Evolutionary conservation across 2,113 vertebrate genomes (phyloP).

Genomic region (Candoia aspera): DNA sequence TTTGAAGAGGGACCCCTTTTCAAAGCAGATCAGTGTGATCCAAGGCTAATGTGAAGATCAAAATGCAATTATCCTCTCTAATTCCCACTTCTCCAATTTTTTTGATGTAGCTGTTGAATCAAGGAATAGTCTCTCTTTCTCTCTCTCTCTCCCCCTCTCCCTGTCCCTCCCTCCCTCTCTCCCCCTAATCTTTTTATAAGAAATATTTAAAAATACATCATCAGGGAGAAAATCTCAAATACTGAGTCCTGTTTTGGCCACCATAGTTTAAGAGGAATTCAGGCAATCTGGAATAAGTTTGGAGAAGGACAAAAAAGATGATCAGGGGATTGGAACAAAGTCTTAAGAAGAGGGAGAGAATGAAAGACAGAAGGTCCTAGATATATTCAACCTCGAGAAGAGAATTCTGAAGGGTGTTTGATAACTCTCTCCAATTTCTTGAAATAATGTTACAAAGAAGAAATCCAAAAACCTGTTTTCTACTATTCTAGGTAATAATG

Average conservation of each 20-base stretch:
- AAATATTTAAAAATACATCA: not conserved
- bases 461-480: not conserved
- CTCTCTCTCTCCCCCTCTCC: too few species aligned
- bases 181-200: not conserved
- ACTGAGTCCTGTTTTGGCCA: not conserved
- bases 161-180: too few species aligned
- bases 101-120: not conserved
- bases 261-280: not conserved
- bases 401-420: not conserved
- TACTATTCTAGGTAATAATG: not conserved
- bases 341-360: not conserved
- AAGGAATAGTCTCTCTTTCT: not conserved
- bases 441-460: not conserved
- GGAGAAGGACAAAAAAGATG: not conserved
- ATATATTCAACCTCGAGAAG: not conserved
- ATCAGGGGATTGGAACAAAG: not conserved
- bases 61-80: not conserved
- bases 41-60: not conserved
- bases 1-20: not conserved
- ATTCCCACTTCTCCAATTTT: not conserved
- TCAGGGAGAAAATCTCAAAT: not conserved
- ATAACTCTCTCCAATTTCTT: not conserved
- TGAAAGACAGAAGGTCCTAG: not conserved
- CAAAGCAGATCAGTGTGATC: not conserved
- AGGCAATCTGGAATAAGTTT: not conserved